Evolutionary conservation across 92 coral and sea anemone genomes (phyloP).

Genomic region (Isaurus tuberculatus): DNA sequence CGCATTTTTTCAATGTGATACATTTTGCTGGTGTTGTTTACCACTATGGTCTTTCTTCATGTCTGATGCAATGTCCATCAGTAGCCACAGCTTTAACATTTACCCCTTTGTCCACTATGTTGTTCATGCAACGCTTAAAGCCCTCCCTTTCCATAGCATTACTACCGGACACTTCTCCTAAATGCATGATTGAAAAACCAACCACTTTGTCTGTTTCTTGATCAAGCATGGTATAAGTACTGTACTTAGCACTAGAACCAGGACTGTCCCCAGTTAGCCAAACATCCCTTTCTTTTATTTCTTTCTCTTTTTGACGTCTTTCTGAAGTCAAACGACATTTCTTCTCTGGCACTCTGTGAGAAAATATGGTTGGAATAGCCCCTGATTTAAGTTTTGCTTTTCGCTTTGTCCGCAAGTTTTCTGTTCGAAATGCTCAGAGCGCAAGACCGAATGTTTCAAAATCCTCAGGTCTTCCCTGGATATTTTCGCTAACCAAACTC

Average conservation of each 20-base stretch:
- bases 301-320: constrained; percentile 24
- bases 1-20: no score
- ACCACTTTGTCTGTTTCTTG: constrained; percentile 31
- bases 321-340: constrained; percentile 38
- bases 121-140: constrained; percentile 49
- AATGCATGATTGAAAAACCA: constrained; percentile 41
- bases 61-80: constrained; percentile 50
- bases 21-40: constrained; percentile 49
- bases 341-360: constrained; percentile 25
- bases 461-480: not conserved
- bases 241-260: constrained; percentile 49
- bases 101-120: not conserved
- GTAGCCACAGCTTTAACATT: constrained; percentile 48
- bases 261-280: constrained; percentile 52
- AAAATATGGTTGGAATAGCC: constrained; percentile 37
- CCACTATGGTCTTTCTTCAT: constrained; percentile 24
- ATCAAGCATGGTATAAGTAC: constrained; percentile 41
- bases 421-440: constrained; percentile 22
- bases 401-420: constrained; percentile 23
- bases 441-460: not conserved
- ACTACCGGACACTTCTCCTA: constrained; percentile 55
- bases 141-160: constrained; percentile 65
- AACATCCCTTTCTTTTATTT: constrained; percentile 24
- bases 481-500: not conserved
- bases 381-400: constrained; percentile 4